A percentile compares a stretch with the other conserved stretches of the same genome.
These are phyloP conservation scores for Champsocephalus esox DNA, from an alignment of 2,797 vertebrate genomes.

Conservation along the genomic window DNA sequence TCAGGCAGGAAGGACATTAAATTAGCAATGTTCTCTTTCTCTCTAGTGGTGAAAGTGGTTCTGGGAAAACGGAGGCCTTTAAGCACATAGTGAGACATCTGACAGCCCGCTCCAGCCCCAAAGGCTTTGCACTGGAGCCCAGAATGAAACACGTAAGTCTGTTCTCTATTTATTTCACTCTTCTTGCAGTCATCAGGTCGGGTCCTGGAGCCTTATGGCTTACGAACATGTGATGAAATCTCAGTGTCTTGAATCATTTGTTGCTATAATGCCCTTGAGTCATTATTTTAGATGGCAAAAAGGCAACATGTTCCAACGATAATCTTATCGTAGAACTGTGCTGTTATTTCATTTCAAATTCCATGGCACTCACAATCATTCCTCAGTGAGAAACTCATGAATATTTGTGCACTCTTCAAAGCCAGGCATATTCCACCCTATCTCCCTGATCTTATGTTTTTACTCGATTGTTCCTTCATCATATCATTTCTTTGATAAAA, in stretches of 20 bases:
- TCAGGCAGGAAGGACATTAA: not conserved
- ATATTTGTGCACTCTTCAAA: constrained; percentile 11
- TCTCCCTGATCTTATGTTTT: constrained; percentile 4
- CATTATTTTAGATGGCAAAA: not conserved
- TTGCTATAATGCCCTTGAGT: not conserved
- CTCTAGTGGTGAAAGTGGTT: constrained; percentile 93
- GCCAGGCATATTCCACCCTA: not conserved
- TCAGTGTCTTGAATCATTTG: not conserved
- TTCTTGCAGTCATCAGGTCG: constrained; percentile 3
- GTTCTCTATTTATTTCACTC: constrained; percentile 7
- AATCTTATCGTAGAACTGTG: not conserved
- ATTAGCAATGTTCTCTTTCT: constrained; percentile 23
- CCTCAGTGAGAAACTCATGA: constrained; percentile 1
- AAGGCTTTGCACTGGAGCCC: constrained; percentile 85
- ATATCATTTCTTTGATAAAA: constrained; percentile 12
- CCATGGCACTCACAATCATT: not conserved
- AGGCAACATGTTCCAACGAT: not conserved
- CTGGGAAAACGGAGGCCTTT: constrained; percentile 93
- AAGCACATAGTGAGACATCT: constrained; percentile 94
- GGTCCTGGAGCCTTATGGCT: constrained; percentile 6
- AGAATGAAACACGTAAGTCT: constrained; percentile 93
- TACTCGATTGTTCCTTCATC: constrained; percentile 16
- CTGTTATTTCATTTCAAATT: constrained; percentile 9
- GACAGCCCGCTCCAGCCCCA: constrained; percentile 84
- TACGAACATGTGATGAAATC: constrained; percentile 8